phyloP scores from a whole-genome alignment of 2,797 vertebrate species.

The Rhynchotus rufescens region DNA sequence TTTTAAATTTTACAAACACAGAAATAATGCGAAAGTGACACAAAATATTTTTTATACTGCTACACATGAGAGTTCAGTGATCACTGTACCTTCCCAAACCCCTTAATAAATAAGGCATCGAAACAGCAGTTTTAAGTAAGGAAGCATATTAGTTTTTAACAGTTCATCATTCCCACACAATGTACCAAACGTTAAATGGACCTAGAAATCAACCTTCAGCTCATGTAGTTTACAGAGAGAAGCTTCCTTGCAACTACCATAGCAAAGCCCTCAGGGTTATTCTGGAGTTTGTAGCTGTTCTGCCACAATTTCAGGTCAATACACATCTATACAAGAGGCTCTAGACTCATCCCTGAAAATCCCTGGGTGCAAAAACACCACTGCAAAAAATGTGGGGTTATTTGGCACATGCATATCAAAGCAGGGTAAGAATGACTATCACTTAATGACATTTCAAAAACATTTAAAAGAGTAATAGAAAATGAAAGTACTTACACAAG shows the following conservation, averaged over 20 bases:
- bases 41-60: not conserved
- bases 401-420: not conserved
- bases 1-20: not conserved
- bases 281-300: not conserved
- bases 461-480: not conserved
- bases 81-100: not conserved
- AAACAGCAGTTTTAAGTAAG: not conserved
- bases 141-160: not conserved
- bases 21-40: not conserved
- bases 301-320: not conserved
- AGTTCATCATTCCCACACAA: not conserved
- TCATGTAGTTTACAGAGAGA: not conserved
- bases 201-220: not conserved
- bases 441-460: not conserved
- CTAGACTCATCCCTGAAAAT: not conserved
- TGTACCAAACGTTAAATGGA: not conserved
- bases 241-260: not conserved
- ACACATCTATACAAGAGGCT: not conserved
- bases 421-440: not conserved
- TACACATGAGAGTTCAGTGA: not conserved
- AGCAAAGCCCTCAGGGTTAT: not conserved
- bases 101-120: not conserved
- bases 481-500: slow-evolving; percentile 87
- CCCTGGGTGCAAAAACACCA: not conserved
- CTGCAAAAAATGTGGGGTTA: not conserved